A percentile compares a stretch with the other conserved stretches of the same genome.
These are phyloP conservation scores for Macrochelys suwanniensis DNA, from an alignment of 2,797 vertebrate species.

Conservation along the genomic window DNA sequence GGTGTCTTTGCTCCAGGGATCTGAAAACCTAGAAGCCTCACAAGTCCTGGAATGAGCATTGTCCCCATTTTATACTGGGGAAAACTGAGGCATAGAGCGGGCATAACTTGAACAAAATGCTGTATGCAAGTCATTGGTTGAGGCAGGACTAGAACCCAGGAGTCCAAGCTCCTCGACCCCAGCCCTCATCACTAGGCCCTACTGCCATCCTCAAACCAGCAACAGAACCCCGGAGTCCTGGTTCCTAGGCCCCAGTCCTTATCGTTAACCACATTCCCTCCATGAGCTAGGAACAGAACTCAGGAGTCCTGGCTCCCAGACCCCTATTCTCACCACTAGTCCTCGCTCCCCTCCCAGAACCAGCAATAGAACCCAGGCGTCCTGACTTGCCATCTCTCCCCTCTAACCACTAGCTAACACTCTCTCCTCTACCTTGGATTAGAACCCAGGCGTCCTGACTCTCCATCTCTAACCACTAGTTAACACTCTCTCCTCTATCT, in stretches of 20 bases:
- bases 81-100: background rate
- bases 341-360: background rate
- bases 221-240: background rate
- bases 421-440: background rate
- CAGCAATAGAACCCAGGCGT: background rate
- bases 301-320: too few species aligned
- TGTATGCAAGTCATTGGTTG: background rate
- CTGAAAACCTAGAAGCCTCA: background rate
- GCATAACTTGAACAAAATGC: background rate
- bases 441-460: background rate
- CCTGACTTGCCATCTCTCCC: background rate
- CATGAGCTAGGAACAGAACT: too few species aligned
- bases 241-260: too few species aligned
- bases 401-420: background rate
- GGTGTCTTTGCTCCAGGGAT: background rate
- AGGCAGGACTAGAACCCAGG: background rate
- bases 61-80: background rate
- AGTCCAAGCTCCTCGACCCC: too few species aligned
- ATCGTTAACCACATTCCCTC: too few species aligned
- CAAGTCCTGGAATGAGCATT: background rate
- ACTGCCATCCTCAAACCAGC: background rate
- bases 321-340: background rate
- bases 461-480: background rate
- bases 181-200: background rate
- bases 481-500: background rate